A percentile compares a stretch with the other conserved stretches of the same genome.
Conservation (phyloP, 1,140 invertebrate genomes). For the Armadillidium nasatum region DNA sequence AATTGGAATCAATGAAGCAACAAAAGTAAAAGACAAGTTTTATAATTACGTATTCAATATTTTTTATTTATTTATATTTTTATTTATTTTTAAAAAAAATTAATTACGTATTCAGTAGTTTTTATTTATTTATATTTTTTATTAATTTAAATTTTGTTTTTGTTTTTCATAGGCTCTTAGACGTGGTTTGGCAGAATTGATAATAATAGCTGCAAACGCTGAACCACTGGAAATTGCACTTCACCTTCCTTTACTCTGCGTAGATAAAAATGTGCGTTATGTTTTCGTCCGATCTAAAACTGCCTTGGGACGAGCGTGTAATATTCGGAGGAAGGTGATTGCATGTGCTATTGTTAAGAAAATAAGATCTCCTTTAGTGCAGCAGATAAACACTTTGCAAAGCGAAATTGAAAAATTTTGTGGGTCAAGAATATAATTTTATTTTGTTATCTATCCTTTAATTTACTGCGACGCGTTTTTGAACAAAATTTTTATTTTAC, state of each 20-base stretch:
- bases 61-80: too few relatives aligned
- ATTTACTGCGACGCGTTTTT: too few relatives aligned
- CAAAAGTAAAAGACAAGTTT: too few relatives aligned
- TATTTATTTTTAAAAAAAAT: too few relatives aligned
- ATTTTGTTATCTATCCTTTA: too few relatives aligned
- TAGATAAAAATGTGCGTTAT: slow-evolving; percentile 99
- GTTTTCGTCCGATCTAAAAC: slow-evolving; percentile 93
- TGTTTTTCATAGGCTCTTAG: slow-evolving; percentile 96
- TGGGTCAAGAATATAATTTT: too few relatives aligned
- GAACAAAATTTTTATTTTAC: too few relatives aligned
- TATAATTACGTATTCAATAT: too few relatives aligned
- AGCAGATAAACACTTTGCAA: slow-evolving; percentile 86
- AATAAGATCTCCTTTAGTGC: slow-evolving; percentile 94
- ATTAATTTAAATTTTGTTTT: too few relatives aligned
- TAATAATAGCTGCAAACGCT: slow-evolving; percentile 97
- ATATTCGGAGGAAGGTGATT: slow-evolving; percentile 94
- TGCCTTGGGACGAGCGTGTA: slow-evolving; percentile 94
- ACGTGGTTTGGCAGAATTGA: slow-evolving; percentile 88
- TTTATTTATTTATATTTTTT: too few relatives aligned
- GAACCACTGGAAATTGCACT: slow-evolving; percentile 95
- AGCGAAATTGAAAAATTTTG: slow-evolving; percentile 91
- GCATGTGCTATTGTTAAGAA: slow-evolving; percentile 91
- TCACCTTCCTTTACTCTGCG: slow-evolving; percentile 94
- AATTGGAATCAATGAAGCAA: too few relatives aligned
- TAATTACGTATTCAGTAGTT: too few relatives aligned